Conservation (phyloP, 2,888 invertebrate genomes). For the Hipparchia semele region DNA sequence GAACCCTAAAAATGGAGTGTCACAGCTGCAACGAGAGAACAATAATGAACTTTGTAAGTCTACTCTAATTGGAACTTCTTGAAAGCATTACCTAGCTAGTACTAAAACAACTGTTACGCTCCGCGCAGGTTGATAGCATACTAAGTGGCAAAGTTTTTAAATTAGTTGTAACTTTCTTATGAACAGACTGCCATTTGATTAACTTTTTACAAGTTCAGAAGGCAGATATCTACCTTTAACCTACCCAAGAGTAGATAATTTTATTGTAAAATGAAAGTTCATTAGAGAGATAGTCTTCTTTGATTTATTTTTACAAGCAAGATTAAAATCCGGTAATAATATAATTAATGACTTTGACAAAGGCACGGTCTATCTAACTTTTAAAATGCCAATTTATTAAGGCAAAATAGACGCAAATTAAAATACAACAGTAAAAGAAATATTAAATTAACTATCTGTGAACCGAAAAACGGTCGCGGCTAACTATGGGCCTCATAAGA, state of each 20-base stretch:
- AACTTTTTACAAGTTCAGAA: conserved; percentile 9
- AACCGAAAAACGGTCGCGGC: no score
- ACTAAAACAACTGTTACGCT: conserved; percentile 21
- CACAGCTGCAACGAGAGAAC: not conserved
- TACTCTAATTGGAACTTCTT: conserved; percentile 9
- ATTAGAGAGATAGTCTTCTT: no score
- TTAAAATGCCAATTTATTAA: not conserved
- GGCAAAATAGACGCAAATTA: no score
- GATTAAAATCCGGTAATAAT: not conserved
- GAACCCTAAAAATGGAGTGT: no score
- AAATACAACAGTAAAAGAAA: no score
- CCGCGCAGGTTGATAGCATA: conserved; percentile 17
- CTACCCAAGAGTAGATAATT: not conserved
- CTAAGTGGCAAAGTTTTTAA: conserved; percentile 34
- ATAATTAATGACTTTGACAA: not conserved
- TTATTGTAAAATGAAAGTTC: not conserved
- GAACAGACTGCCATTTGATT: not conserved
- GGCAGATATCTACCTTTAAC: not conserved
- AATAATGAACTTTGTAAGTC: not conserved
- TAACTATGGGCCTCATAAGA: no score
- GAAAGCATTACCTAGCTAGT: not conserved
- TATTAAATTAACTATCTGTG: no score
- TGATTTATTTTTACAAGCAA: not conserved
- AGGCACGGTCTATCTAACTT: no score
- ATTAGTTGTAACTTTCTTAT: conserved; percentile 18